phyloP scores from a whole-genome alignment of 2,113 vertebrate species.

The Pelobates fuscus region DNA sequence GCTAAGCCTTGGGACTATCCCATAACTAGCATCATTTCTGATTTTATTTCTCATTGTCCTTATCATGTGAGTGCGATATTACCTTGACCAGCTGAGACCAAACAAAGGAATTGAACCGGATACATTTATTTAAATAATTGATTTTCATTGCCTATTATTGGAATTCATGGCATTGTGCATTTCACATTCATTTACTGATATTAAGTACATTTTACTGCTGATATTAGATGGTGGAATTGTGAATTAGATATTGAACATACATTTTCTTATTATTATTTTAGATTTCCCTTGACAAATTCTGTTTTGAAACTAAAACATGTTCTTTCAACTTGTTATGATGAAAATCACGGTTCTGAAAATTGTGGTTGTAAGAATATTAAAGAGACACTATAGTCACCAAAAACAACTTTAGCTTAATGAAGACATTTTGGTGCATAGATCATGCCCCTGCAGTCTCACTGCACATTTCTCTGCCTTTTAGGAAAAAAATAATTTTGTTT shows the following conservation, averaged over 20 bases:
- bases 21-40: background rate
- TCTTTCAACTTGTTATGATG: background rate
- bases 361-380: background rate
- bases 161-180: conserved; percentile 22
- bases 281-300: conserved; percentile 18
- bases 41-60: conserved; percentile 21
- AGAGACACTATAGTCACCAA: no score
- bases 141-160: conserved; percentile 18
- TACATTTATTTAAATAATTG: conserved; percentile 39
- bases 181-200: conserved; percentile 15
- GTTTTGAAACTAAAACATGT: background rate
- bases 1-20: background rate
- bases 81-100: conserved; percentile 1
- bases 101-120: conserved; percentile 16
- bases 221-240: conserved; percentile 3
- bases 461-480: no score
- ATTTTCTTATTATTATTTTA: conserved; percentile 24
- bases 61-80: background rate
- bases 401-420: no score
- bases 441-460: no score
- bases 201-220: conserved; percentile 10
- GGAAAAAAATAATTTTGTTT: no score
- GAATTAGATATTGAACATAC: conserved; percentile 20
- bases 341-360: background rate
- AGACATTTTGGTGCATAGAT: no score